Evolutionary conservation across 2,888 invertebrate genomes (phyloP).

Genomic region (Abrostola tripartita): DNA sequence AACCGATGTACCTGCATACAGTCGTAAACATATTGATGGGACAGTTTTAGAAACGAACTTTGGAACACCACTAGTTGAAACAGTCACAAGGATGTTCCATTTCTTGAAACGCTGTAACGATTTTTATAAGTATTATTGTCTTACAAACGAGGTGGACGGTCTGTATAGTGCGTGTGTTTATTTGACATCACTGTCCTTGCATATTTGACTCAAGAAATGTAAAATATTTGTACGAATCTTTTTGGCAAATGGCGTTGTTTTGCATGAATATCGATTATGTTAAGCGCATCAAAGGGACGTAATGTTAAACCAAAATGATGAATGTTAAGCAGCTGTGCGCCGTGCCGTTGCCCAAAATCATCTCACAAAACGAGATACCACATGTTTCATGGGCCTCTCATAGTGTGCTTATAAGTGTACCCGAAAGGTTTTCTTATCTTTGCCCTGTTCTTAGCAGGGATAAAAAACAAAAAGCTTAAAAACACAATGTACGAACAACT

Average conservation of each 20-base stretch:
- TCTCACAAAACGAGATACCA: conserved; percentile 8
- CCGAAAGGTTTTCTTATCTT: conserved; percentile 19
- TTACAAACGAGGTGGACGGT: conserved; percentile 43
- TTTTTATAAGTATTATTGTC: conserved; percentile 38
- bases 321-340: conserved; percentile 55
- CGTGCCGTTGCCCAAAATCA: conserved; percentile 36
- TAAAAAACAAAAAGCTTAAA: conserved; percentile 25
- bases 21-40: conserved; percentile 45
- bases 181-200: conserved; percentile 64
- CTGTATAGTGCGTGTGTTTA: conserved; percentile 57
- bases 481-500: conserved; percentile 1
- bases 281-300: conserved; percentile 62
- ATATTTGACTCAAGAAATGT: conserved; percentile 59
- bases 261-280: conserved; percentile 58
- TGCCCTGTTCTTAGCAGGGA: conserved; percentile 12
- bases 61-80: conserved; percentile 24
- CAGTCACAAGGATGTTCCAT: conserved; percentile 38
- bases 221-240: conserved; percentile 64
- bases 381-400: conserved; percentile 9
- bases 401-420: conserved; percentile 11
- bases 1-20: conserved; percentile 52
- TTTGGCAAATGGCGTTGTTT: conserved; percentile 70
- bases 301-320: conserved; percentile 50
- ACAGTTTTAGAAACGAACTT: conserved; percentile 28
- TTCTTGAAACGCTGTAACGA: conserved; percentile 31